phyloP scores from a whole-genome alignment of 2,888 invertebrate genomes.

The Falcaria lacertinaria region DNA sequence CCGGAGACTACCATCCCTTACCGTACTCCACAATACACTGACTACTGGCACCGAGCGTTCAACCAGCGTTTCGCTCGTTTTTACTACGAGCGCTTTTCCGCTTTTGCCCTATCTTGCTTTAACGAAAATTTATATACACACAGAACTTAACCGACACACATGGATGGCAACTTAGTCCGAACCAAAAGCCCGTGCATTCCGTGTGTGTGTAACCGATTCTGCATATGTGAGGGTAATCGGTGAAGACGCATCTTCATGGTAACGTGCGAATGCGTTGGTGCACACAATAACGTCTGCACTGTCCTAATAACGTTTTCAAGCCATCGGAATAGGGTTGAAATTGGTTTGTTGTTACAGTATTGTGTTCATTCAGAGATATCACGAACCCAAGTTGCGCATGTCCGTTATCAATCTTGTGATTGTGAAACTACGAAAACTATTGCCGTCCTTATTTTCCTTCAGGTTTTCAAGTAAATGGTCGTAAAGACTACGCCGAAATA shows the following conservation, averaged over 20 bases:
- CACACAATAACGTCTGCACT: conserved; percentile 42
- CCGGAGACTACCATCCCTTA: conserved; percentile 64
- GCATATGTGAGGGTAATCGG: conserved; percentile 37
- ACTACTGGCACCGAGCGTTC: conserved; percentile 58
- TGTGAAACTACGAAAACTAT: conserved; percentile 65
- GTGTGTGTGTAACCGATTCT: conserved; percentile 29
- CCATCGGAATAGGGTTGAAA: conserved; percentile 33
- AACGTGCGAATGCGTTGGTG: conserved; percentile 48
- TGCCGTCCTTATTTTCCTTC: conserved; percentile 64
- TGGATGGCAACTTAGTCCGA: conserved; percentile 48
- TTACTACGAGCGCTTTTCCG: conserved; percentile 65
- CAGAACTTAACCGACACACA: conserved; percentile 55
- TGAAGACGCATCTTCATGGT: conserved; percentile 53
- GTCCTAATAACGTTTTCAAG: conserved; percentile 37
- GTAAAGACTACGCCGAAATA: conserved; percentile 9
- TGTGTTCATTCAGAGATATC: conserved; percentile 46
- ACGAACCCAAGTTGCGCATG: conserved; percentile 61
- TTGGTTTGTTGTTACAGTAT: conserved; percentile 29
- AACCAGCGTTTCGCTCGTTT: conserved; percentile 60
- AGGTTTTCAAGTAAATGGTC: conserved; percentile 40
- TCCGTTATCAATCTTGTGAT: conserved; percentile 56
- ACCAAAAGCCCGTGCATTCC: conserved; percentile 23
- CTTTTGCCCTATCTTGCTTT: conserved; percentile 69
- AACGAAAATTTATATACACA: conserved; percentile 64
- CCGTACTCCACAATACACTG: conserved; percentile 60